phyloP scores from a whole-genome alignment of 2,888 invertebrate species.

The Cephus pulcher region DNA sequence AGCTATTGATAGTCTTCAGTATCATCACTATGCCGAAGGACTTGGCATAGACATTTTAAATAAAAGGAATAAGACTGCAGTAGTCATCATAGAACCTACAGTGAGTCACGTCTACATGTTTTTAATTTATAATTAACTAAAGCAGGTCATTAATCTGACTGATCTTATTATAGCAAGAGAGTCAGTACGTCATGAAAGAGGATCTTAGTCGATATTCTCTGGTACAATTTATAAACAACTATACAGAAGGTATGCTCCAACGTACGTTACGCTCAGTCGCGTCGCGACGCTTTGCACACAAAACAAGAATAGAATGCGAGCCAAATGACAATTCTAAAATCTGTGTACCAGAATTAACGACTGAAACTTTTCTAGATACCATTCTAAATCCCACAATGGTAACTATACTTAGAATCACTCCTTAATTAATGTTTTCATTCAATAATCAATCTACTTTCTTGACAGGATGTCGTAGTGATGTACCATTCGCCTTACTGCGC shows the following conservation, averaged over 20 bases:
- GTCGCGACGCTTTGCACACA: slow-evolving; percentile 37
- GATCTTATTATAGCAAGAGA: slow-evolving; percentile 73
- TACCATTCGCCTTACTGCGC: slow-evolving; percentile 84
- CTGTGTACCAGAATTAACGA: slow-evolving; percentile 75
- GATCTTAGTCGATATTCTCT: slow-evolving; percentile 61
- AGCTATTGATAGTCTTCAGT: slow-evolving; percentile 79
- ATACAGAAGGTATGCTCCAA: slow-evolving; percentile 64
- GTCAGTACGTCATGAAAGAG: slow-evolving; percentile 74
- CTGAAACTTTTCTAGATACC: slow-evolving; percentile 73
- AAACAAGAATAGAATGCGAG: slow-evolving; percentile 36
- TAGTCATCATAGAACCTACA: slow-evolving; percentile 78
- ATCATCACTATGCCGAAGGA: slow-evolving; percentile 80
- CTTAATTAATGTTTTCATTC: not conserved
- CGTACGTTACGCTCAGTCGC: slow-evolving; percentile 62
- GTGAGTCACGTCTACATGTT: slow-evolving; percentile 64
- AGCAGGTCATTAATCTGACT: not conserved
- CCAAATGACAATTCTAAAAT: slow-evolving; percentile 50
- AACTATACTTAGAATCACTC: slow-evolving; percentile 37
- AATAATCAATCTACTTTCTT: slow-evolving; percentile 32
- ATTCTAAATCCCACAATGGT: slow-evolving; percentile 74
- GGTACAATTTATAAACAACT: slow-evolving; percentile 68
- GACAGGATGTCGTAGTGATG: slow-evolving; percentile 80
- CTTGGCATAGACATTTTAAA: slow-evolving; percentile 77
- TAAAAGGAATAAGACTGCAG: slow-evolving; percentile 73
- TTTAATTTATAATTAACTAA: not conserved